Evolutionary conservation across 2,113 vertebrate species (phyloP), one percentile per base, ranked within the genome.

Genomic region (Harpagus bidentatus): DNA sequence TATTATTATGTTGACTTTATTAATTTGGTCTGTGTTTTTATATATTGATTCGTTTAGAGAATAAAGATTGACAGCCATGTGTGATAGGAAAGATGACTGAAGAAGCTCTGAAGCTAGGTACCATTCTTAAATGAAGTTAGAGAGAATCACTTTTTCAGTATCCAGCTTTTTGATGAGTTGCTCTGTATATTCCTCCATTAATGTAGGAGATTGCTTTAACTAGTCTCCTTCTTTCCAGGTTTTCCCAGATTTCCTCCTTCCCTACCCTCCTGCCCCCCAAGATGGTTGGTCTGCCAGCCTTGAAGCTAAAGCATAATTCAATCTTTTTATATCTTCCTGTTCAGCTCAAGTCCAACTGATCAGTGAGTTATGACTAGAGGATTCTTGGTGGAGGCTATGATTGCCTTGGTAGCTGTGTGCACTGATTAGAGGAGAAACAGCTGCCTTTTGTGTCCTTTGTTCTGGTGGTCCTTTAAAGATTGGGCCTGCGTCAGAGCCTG

Each of bases 241-340:
- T 50, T 90, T 32, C 32, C 43, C 32, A 52, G 34, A 40, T 45
- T 72, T 73, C 34, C 29, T 69, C 1, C 29, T 56, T n/a, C 31
- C 5, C 6, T 3, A 8, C 3, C 9, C 9, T 1, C 2, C 8
- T 61, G 5, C 16, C 40, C 42, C n/a, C 11, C 81, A 63, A 5
- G 19, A 20, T 55, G 25, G 6, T 32, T 79, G 42, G 16, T 8
- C 9, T 73, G 73, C 36, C 78, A 90, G 62, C 16, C 31, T 61
- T 77, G 26, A 67, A 89, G 45, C 31, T 80, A n/a, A 74, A 47
- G 43, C 2, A 8, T 50, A 26, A 59, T 40, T 67, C 25, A 36
- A 19, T 81, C 50, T 40, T 45, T 45, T 73, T n/a, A 17, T 1
- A 4, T 67, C 13, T 78, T 84, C 36, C 29, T 55, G 29, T 19